Evolutionary conservation across 2,888 invertebrate species (phyloP), one percentile per base, ranked within the genome.

Genomic region (Artemia sinica): DNA sequence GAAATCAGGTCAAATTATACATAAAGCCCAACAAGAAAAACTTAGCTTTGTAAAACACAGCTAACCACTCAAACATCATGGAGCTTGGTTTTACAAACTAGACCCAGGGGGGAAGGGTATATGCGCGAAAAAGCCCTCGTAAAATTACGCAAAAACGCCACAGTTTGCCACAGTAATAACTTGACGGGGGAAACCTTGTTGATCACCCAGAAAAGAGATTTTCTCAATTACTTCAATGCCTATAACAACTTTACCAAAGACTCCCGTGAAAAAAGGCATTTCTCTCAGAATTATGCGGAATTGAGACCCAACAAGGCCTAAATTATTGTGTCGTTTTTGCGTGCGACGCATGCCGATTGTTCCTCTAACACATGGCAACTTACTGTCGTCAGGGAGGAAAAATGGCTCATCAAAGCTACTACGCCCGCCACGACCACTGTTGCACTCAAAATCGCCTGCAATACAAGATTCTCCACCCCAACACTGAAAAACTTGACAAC

Each of bases 281-380:
- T 89, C 88, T 73, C 87, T 85, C 74, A 89, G 79, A 74, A 89
- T 86, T 72, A 89, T 84, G 72, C 89, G 84, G 79, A 89, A 89
- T 78, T 89, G 89, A 70, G 88, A 88, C 48, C 88, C 89, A n/a
- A 89, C 88, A 82, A 88, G 84, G 67, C 88, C 88, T 74, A 85
- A 80, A 74, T 86, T 86, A 77, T 88, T 87, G 79, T 87, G 88
- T 49, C 87, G 83, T 77, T 86, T 86, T 76, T 88, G 88, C 70
- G 87, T 86, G 66, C 89, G 82, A 12, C 88, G 81, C 88, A 89
- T 89, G 69, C 88, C 89, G 10, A 89, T 87, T 13, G 88, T 85
- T 58, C 88, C 89, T 65, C 88, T 81, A 14, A 85, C 83, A 8
- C 88, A 86, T 72, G 84, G 81, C 75, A 89, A 82, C 75, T 86